Evolutionary conservation across 2,888 invertebrate species (phyloP).

Genomic region (Carabus problematicus): DNA sequence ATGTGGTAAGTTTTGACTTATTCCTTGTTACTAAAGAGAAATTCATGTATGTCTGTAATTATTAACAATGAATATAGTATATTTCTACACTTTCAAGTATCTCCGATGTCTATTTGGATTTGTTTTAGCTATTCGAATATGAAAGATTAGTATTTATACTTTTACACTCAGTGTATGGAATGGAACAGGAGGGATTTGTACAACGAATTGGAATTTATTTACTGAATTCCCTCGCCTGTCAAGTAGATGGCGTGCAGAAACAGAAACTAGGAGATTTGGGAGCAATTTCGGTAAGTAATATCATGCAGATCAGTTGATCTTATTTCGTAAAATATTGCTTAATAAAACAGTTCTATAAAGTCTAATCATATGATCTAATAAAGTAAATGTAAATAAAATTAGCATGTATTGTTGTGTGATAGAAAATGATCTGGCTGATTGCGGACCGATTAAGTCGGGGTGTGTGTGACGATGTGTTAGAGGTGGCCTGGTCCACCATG

Average conservation of each 20-base stretch:
- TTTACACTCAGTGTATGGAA: slow-evolving; percentile 80
- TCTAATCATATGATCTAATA: slow-evolving; percentile 3
- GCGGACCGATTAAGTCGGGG: slow-evolving; percentile 77
- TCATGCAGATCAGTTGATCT: not conserved
- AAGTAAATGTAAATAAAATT: not conserved
- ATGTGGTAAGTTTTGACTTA: slow-evolving; percentile 74
- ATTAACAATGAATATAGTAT: too few relatives aligned
- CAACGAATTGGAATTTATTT: slow-evolving; percentile 94
- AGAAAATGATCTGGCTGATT: slow-evolving; percentile 90
- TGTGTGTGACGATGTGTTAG: slow-evolving; percentile 93
- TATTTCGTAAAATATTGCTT: not conserved
- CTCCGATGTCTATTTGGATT: slow-evolving; percentile 39
- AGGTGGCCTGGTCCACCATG: slow-evolving; percentile 99
- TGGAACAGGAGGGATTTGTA: slow-evolving; percentile 88
- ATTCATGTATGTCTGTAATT: too few relatives aligned
- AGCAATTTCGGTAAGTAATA: slow-evolving; percentile 75
- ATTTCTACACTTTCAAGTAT: too few relatives aligned
- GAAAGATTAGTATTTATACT: slow-evolving; percentile 84
- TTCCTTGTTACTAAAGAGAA: too few relatives aligned
- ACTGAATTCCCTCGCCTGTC: slow-evolving; percentile 94
- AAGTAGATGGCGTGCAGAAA: slow-evolving; percentile 94
- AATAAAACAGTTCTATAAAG: not conserved
- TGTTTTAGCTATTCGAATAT: slow-evolving; percentile 84
- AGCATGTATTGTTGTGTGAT: slow-evolving; percentile 49
- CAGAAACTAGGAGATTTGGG: slow-evolving; percentile 88